These are phyloP conservation scores for Sebastes alutus DNA, from an alignment of 2,797 vertebrate species.

Conservation along the genomic window DNA sequence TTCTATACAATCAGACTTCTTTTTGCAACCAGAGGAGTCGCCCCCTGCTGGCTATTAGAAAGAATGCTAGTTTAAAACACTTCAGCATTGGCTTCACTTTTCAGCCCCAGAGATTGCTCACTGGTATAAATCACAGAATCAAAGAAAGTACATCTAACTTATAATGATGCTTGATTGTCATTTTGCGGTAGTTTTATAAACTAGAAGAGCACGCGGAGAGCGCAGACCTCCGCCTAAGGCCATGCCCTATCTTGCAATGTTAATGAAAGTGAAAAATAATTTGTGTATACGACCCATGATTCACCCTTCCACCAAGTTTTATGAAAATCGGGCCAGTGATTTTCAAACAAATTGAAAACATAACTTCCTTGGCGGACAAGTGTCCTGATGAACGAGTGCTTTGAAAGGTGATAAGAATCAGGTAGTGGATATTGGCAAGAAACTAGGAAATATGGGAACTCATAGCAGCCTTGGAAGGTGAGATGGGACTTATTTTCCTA, in stretches of 20 bases:
- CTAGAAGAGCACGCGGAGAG: background rate
- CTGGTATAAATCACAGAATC: background rate
- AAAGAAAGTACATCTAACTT: background rate
- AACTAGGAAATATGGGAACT: conserved; percentile 50
- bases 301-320: background rate
- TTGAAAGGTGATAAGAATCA: conserved; percentile 54
- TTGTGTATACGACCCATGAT: too few species aligned
- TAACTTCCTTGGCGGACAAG: background rate
- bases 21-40: too few species aligned
- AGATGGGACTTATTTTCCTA: conserved; percentile 33
- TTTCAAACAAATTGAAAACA: background rate
- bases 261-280: too few species aligned
- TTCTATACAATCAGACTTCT: too few species aligned
- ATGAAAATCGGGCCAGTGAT: background rate
- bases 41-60: too few species aligned
- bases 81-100: too few species aligned
- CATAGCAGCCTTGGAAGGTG: conserved; percentile 16
- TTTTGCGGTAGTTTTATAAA: conserved; percentile 31
- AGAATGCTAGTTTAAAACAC: too few species aligned
- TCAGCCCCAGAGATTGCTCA: too few species aligned
- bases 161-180: conserved; percentile 10
- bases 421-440: conserved; percentile 41
- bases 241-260: too few species aligned
- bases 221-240: too few species aligned
- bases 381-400: conserved; percentile 16